phyloP scores from a whole-genome alignment of 2,888 invertebrate species.

The Andrena chrysosceles region DNA sequence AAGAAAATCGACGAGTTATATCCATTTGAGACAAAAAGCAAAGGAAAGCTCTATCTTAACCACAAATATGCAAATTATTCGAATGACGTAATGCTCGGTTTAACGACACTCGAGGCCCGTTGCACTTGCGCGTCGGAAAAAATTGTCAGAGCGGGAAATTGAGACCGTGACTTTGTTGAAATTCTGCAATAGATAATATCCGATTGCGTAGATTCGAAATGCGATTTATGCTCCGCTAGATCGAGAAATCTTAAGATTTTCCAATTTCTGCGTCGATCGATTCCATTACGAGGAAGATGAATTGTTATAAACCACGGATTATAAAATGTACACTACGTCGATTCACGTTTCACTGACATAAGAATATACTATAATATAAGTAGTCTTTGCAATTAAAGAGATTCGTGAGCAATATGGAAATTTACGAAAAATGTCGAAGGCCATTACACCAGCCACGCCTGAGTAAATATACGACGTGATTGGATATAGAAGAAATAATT shows the following conservation, averaged over 20 bases:
- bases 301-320: no score
- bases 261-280: no score
- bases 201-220: not conserved
- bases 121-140: not conserved
- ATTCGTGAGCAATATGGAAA: not conserved
- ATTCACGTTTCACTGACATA: no score
- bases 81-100: not conserved
- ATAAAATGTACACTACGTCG: no score
- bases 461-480: not conserved
- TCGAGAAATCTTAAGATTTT: not conserved
- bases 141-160: slow-evolving; percentile 2
- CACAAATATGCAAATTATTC: no score
- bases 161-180: slow-evolving; percentile 38
- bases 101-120: not conserved
- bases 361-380: no score
- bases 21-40: no score
- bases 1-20: no score
- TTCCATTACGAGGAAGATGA: no score
- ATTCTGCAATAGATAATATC: slow-evolving; percentile 9
- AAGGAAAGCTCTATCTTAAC: no score
- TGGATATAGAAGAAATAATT: not conserved
- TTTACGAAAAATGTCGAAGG: not conserved
- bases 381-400: no score
- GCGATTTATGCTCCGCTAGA: not conserved
- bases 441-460: slow-evolving; percentile 7